Percentiles rank a stretch among this genome's conserved stretches.
Evolutionary conservation across 2,797 vertebrate genomes (phyloP).

Genomic region (Paratrypauchen microcephalus): DNA sequence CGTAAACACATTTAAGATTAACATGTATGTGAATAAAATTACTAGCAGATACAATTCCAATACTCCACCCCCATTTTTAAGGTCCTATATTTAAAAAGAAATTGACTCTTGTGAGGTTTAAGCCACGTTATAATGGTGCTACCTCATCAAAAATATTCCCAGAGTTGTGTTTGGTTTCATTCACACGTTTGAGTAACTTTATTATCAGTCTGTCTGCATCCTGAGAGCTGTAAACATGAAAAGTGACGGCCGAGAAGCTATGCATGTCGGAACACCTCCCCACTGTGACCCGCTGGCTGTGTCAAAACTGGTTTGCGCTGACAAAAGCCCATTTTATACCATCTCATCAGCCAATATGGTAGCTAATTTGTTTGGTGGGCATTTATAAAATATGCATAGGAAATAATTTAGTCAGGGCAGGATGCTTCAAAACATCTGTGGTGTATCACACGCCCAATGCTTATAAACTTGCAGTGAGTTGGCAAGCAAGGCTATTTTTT

Average conservation of each 20-base stretch:
- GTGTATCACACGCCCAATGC: constrained; percentile 32
- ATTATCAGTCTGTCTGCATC: too few species aligned
- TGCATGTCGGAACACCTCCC: constrained; percentile 45
- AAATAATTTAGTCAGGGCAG: constrained; percentile 46
- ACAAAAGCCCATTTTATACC: constrained; percentile 47
- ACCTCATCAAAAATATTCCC: too few species aligned
- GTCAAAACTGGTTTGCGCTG: constrained; percentile 56
- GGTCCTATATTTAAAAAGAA: too few species aligned
- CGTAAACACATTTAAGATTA: not conserved
- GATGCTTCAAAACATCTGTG: constrained; percentile 56
- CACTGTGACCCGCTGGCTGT: constrained; percentile 43
- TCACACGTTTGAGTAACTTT: too few species aligned
- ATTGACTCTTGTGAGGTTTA: too few species aligned
- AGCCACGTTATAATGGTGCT: too few species aligned
- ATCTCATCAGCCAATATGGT: constrained; percentile 55
- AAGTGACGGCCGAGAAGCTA: constrained; percentile 55
- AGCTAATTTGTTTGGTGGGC: constrained; percentile 48
- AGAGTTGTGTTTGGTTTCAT: too few species aligned
- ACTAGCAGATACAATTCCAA: too few species aligned
- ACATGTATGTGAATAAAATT: not conserved
- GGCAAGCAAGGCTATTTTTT: constrained; percentile 2
- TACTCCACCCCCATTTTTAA: too few species aligned
- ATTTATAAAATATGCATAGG: constrained; percentile 53
- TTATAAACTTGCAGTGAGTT: constrained; percentile 14
- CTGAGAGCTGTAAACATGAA: constrained; percentile 54